Conservation (phyloP, 2,888 invertebrate genomes). For the Sipunculus nudus region DNA sequence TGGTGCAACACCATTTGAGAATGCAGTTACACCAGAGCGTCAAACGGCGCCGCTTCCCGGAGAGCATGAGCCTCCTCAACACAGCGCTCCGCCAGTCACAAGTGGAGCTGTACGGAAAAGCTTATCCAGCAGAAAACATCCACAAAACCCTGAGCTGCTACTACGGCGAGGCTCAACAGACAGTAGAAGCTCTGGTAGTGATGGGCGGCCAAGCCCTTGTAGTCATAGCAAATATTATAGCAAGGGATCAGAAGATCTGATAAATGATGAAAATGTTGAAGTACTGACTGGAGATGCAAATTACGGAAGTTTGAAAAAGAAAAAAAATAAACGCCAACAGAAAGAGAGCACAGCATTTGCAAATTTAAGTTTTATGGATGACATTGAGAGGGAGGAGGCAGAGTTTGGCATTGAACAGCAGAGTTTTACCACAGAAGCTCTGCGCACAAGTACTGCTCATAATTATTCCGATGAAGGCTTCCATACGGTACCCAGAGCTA, state of each 20-base stretch:
- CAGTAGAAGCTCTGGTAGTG: slow-evolving; percentile 22
- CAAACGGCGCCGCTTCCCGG: not conserved
- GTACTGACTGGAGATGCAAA: slow-evolving; percentile 13
- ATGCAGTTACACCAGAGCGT: slow-evolving; percentile 1
- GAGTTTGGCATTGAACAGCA: slow-evolving; percentile 12
- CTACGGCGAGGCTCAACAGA: slow-evolving; percentile 22
- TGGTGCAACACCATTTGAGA: slow-evolving; percentile 8
- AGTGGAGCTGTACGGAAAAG: no score
- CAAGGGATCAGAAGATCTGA: no score
- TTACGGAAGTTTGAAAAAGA: slow-evolving; percentile 18
- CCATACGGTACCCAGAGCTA: slow-evolving; percentile 33
- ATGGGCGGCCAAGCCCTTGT: slow-evolving; percentile 14
- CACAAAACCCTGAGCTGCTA: not conserved
- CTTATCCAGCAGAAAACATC: no score
- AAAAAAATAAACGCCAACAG: slow-evolving; percentile 13
- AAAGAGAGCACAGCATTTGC: slow-evolving; percentile 24
- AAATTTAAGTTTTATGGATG: slow-evolving; percentile 33
- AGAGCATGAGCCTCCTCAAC: no score
- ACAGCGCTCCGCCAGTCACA: no score
- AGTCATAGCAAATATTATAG: no score
- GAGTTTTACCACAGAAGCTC: slow-evolving; percentile 13
- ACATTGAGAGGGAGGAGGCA: slow-evolving; percentile 14
- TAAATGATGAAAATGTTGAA: slow-evolving; percentile 32
- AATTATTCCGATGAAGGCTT: slow-evolving; percentile 17
- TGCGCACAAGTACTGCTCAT: slow-evolving; percentile 11